phyloP scores from a whole-genome alignment of 2,113 vertebrate genomes.

The Nycticebus coucang region DNA sequence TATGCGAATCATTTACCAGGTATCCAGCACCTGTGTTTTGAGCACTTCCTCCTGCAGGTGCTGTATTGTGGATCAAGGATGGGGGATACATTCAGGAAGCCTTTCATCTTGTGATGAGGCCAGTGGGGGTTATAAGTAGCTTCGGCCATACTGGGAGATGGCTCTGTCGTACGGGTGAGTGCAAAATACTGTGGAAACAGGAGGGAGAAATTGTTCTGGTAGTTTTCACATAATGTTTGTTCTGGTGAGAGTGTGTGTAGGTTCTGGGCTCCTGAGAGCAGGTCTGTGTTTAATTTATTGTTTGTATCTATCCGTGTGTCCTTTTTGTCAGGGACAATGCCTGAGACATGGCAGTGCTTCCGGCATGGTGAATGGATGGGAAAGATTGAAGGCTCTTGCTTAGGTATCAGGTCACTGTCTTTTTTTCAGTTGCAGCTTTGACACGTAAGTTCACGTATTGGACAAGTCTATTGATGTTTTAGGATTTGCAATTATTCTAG shows the following conservation, averaged over 20 bases:
- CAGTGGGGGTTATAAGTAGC: neutral
- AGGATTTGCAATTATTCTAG: neutral
- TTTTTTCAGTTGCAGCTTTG: neutral
- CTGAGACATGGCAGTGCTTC: neutral
- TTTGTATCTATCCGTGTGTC: neutral
- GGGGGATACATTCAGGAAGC: neutral
- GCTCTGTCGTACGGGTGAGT: neutral
- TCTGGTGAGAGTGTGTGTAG: neutral
- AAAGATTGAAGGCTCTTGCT: neutral
- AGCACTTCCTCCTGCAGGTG: neutral
- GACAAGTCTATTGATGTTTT: neutral
- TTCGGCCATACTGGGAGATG: neutral
- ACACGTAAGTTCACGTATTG: neutral
- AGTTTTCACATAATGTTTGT: neutral
- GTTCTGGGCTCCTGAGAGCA: neutral
- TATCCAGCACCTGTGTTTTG: neutral
- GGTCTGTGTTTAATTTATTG: neutral
- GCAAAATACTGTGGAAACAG: neutral
- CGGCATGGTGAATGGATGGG: neutral
- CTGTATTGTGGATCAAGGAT: neutral
- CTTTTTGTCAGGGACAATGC: neutral
- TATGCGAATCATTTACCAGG: neutral
- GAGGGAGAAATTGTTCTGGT: neutral
- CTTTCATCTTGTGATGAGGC: neutral
- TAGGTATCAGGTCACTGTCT: neutral